Percentiles rank a stretch among this genome's conserved stretches.
Conservation (phyloP, 2,113 vertebrate species). For the Rhombomys opimus region DNA sequence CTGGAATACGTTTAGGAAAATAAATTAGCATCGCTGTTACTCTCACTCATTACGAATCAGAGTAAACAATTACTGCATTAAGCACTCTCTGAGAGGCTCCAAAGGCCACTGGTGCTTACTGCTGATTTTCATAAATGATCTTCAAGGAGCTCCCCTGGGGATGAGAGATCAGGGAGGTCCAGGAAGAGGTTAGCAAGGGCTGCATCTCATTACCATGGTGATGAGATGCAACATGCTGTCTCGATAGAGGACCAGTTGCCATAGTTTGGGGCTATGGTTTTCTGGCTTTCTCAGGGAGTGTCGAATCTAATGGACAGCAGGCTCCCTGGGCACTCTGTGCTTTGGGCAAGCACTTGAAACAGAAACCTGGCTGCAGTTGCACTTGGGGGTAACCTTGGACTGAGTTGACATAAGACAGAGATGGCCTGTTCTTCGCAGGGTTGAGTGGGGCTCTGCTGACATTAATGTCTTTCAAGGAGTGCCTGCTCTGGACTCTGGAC, state of each 20-base stretch:
- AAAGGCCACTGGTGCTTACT: constrained; percentile 73
- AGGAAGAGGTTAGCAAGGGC: constrained; percentile 55
- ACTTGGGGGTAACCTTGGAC: not conserved
- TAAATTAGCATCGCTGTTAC: constrained; percentile 30
- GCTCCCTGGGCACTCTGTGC: not conserved
- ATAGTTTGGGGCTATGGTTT: not conserved
- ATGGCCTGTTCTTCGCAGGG: not conserved
- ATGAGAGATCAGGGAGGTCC: constrained; percentile 55
- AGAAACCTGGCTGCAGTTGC: not conserved
- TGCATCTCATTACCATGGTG: constrained; percentile 70
- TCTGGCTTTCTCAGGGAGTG: not conserved
- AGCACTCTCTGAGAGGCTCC: constrained; percentile 66
- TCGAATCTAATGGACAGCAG: not conserved
- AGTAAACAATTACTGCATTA: constrained; percentile 74
- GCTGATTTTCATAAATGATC: constrained; percentile 76
- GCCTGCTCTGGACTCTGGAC: not conserved
- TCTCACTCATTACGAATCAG: constrained; percentile 71
- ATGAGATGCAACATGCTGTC: constrained; percentile 60
- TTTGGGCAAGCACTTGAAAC: not conserved
- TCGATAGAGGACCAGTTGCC: not conserved
- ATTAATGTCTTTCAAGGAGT: not conserved
- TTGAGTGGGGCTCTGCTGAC: not conserved
- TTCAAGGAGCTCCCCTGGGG: constrained; percentile 62
- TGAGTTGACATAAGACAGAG: not conserved
- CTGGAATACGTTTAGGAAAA: constrained; percentile 46